Evolutionary conservation across 2,888 invertebrate genomes (phyloP), one percentile per base, ranked within the genome.

Genomic region (Drosophila rellima): DNA sequence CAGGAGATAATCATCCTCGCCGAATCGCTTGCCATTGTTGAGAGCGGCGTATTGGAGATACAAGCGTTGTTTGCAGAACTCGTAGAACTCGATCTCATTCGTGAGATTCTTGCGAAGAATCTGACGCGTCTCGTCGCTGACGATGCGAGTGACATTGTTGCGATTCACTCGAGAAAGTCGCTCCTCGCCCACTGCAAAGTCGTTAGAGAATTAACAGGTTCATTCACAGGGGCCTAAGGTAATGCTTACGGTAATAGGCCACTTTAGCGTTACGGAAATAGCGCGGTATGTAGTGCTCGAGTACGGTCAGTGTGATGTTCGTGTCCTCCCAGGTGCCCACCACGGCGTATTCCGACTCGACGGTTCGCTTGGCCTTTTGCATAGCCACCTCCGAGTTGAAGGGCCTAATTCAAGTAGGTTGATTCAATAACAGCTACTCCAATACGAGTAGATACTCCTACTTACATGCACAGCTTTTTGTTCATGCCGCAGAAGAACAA

Each of bases 401-500:
- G 35, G 97, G 97, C 80, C 97, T 96, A 93, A 64, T 94, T 26
- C n/a, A 10, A 31, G 17, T 7, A 45, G 26, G 26, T 33, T 45
- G 23, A 33, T 35, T 17, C 33, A 13, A 1, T 23, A 20, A 10
- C 3, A 13, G 20, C 15, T 7, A 0, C 11, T 17, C 3, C 40
- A 11, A 10, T 13, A 7, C 7, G 26, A 26, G 26, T 5, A 23
- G 3, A 13, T 26, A 10, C 2, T 10, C 11, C 44, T 80, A 93
- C 96, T 94, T 92, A 96, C 96, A 95, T 95, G 95, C 96, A 97
- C 76, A 95, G 95, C 56, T 85, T 81, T 7, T 95, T 95, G 81
- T 96, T 96, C 91, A 98, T 97, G 10, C 98, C 98, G 90, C 98
- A 98, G 92, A 98, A 98, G 93, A 97, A 97, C 82, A 97, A 94